phyloP scores from a whole-genome alignment of 2,888 invertebrate species.

The Microchrysa polita region DNA sequence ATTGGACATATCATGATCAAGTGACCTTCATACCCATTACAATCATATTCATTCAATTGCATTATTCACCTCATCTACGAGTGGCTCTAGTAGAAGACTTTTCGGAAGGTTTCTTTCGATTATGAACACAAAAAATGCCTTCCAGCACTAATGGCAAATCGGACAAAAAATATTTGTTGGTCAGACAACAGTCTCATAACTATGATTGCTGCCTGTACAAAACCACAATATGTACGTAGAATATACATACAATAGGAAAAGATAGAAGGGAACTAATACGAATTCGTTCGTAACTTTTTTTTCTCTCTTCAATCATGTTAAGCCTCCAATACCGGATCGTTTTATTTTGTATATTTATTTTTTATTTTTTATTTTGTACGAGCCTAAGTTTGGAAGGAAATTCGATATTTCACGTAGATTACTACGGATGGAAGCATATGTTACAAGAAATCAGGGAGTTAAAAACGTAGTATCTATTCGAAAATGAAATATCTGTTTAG shows the following conservation, averaged over 20 bases:
- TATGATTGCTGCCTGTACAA: neutral
- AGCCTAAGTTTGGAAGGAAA: conserved; percentile 13
- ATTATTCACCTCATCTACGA: conserved; percentile 13
- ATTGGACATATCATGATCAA: conserved; percentile 12
- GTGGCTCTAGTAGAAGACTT: conserved; percentile 12
- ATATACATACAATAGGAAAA: conserved; percentile 13
- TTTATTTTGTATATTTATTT: too few species aligned
- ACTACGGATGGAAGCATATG: neutral
- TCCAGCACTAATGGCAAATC: conserved; percentile 3
- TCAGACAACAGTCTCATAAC: too few species aligned
- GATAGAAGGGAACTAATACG: conserved; percentile 6
- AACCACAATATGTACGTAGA: neutral
- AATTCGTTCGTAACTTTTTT: neutral
- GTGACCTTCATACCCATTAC: conserved; percentile 32
- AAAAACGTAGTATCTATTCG: too few species aligned
- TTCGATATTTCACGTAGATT: neutral
- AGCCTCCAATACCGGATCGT: neutral
- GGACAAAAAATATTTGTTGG: conserved; percentile 11
- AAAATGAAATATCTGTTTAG: too few species aligned
- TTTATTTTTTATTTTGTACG: too few species aligned
- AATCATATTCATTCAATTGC: conserved; percentile 29
- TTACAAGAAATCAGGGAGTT: too few species aligned
- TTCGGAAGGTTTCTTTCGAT: conserved; percentile 23
- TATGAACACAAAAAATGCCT: conserved; percentile 11
- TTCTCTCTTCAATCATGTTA: neutral